A percentile compares a stretch with the other conserved stretches of the same genome.
These are phyloP conservation scores for Plecotus auritus DNA, from an alignment of 2,113 vertebrate genomes.

Conservation along the genomic window DNA sequence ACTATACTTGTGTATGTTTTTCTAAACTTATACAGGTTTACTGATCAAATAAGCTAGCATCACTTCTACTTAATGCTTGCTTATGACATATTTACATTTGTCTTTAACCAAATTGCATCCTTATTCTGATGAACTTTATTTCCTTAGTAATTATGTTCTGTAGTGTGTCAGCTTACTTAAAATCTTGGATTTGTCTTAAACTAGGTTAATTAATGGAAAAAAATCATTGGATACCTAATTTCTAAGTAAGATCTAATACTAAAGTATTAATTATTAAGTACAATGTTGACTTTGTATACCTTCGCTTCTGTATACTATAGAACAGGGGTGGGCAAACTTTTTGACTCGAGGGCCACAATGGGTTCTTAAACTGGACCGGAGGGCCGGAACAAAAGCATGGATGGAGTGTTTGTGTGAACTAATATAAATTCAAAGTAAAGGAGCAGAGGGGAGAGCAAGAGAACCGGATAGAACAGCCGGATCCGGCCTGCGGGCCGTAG, in stretches of 20 bases:
- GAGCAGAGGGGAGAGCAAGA: too few relatives aligned
- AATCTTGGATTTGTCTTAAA: conserved; percentile 9
- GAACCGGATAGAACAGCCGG: too few relatives aligned
- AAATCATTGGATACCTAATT: not conserved
- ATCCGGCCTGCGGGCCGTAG: too few relatives aligned
- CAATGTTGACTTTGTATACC: not conserved
- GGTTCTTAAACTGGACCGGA: too few relatives aligned
- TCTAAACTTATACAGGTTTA: conserved; percentile 3
- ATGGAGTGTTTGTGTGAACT: too few relatives aligned
- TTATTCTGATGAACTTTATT: conserved; percentile 10
- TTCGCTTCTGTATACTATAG: not conserved
- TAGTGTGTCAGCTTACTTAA: not conserved
- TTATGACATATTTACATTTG: conserved; percentile 30
- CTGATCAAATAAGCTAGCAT: not conserved
- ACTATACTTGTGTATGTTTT: not conserved
- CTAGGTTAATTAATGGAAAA: not conserved
- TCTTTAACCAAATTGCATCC: not conserved
- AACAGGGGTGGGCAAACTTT: too few relatives aligned
- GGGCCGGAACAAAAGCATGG: too few relatives aligned
- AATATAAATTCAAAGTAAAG: too few relatives aligned
- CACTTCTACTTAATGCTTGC: not conserved
- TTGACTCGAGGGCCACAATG: too few relatives aligned
- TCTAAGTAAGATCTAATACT: not conserved
- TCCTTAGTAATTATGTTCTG: not conserved
- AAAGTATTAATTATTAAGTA: conserved; percentile 18